Evolutionary conservation across 1,140 invertebrate species (phyloP).

Genomic region (Adoxophyes honmai): DNA sequence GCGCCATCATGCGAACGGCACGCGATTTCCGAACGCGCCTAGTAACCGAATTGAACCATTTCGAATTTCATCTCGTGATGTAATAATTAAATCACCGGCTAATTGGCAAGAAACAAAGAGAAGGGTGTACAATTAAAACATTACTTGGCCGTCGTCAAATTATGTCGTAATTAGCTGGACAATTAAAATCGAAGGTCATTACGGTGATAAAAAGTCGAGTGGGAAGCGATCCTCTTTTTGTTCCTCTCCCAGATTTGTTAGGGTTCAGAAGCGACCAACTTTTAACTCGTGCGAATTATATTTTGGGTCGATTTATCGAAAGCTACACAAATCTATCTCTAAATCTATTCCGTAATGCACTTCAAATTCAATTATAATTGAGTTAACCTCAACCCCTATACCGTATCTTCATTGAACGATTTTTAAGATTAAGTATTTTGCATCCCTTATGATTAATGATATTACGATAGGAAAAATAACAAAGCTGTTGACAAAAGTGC

Average conservation of each 20-base stretch:
- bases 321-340: no score
- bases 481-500: no score
- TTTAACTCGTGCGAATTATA: no score
- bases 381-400: no score
- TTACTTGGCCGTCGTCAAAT: slow-evolving; percentile 60
- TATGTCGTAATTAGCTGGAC: slow-evolving; percentile 59
- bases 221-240: slow-evolving; percentile 57
- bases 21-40: slow-evolving; percentile 26
- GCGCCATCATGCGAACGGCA: slow-evolving; percentile 33
- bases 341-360: no score
- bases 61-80: slow-evolving; percentile 32
- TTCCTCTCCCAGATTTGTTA: slow-evolving; percentile 33
- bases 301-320: no score
- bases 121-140: slow-evolving; percentile 68
- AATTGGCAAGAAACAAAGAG: slow-evolving; percentile 54
- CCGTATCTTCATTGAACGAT: no score
- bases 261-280: slow-evolving; percentile 24
- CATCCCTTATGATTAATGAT: no score
- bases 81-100: slow-evolving; percentile 49
- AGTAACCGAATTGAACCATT: slow-evolving; percentile 35
- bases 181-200: slow-evolving; percentile 69
- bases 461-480: no score
- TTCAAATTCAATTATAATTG: no score
- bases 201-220: slow-evolving; percentile 56
- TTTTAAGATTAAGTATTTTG: no score